Evolutionary conservation across 64 coral and sea anemone genomes (phyloP).

Genomic region (Montipora capricornis): DNA sequence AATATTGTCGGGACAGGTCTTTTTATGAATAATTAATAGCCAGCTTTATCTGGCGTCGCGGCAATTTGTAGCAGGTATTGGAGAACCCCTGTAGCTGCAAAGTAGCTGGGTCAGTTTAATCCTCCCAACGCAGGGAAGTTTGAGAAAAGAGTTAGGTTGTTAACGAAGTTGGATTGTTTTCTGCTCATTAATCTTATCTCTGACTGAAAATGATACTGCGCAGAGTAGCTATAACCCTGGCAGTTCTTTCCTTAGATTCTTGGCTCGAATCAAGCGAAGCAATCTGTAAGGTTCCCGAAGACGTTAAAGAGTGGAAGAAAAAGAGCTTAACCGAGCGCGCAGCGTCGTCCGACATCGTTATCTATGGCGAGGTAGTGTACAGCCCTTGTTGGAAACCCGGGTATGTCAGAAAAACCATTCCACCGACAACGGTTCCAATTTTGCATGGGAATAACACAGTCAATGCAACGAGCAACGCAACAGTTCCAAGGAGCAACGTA

Average conservation of each 20-base stretch:
- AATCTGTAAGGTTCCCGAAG: conserved; percentile 3
- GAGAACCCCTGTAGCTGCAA: neutral
- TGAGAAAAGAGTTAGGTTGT: neutral
- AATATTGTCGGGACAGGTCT: neutral
- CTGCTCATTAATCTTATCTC: neutral
- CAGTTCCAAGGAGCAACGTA: neutral
- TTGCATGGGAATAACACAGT: neutral
- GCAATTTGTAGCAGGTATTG: neutral
- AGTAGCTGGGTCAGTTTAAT: neutral
- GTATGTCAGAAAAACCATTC: conserved; percentile 10
- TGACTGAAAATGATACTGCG: neutral
- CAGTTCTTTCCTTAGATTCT: neutral
- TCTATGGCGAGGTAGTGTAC: conserved; percentile 75
- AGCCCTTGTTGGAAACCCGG: conserved; percentile 71
- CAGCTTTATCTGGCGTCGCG: neutral
- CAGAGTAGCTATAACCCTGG: neutral
- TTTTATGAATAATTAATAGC: conserved; percentile 21
- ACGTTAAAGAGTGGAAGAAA: conserved; percentile 53
- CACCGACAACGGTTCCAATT: neutral
- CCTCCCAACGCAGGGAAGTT: neutral
- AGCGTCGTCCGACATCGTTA: conserved; percentile 70
- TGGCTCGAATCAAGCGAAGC: conserved; percentile 13
- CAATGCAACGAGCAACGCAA: neutral
- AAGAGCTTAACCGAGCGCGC: conserved; percentile 67
- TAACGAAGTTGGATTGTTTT: neutral